A percentile compares a stretch with the other conserved stretches of the same genome.
Conservation (phyloP, 2,113 vertebrate species). For the Bubalus kerabau region DNA sequence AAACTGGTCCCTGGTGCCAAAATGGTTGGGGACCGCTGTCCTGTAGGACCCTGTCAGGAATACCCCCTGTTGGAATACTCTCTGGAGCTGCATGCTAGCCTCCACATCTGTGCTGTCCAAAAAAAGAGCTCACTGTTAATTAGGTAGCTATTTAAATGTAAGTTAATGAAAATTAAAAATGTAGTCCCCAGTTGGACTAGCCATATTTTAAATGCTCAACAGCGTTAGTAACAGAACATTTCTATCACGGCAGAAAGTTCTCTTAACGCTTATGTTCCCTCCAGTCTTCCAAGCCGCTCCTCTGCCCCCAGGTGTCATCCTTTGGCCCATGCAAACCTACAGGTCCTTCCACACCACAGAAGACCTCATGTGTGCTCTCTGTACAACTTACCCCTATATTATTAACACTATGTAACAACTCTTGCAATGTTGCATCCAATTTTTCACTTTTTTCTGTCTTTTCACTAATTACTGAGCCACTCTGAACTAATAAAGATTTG, state of each 20-base stretch:
- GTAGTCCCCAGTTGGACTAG: background rate
- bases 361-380: background rate
- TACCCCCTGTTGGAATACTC: background rate
- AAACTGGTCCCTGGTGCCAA: background rate
- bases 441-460: background rate
- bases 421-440: background rate
- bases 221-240: accelerated
- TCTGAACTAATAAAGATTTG: background rate
- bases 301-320: background rate
- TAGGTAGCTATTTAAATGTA: background rate
- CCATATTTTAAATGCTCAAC: background rate
- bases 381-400: accelerated
- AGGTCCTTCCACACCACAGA: background rate
- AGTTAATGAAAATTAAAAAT: background rate
- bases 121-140: background rate
- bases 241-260: background rate
- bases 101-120: background rate
- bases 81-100: background rate
- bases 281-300: no score
- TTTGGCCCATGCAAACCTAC: background rate
- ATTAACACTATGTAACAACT: background rate
- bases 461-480: background rate
- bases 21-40: background rate
- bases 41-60: background rate
- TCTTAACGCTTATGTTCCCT: background rate